Evolutionary conservation across 2,797 vertebrate species (phyloP).

Genomic region (Salmo trutta): DNA sequence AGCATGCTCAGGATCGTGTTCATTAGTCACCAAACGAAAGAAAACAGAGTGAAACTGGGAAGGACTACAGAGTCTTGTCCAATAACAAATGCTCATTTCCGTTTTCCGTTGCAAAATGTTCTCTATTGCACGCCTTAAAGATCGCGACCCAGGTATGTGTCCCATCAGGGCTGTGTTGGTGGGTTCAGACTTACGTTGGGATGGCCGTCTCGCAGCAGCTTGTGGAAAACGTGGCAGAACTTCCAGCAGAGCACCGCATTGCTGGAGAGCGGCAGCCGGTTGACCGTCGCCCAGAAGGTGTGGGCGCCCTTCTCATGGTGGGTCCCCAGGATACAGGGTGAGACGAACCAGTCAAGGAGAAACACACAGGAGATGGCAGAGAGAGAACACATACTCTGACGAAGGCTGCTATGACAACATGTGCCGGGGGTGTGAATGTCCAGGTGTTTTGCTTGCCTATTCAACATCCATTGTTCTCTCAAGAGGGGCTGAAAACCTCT

Average conservation of each 20-base stretch:
- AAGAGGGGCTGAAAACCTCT: neutral
- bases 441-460: too few species aligned
- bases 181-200: conserved; percentile 81
- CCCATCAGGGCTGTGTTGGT: neutral
- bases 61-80: too few species aligned
- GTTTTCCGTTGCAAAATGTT: too few species aligned
- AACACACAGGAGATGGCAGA: neutral
- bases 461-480: too few species aligned
- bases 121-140: too few species aligned
- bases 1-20: too few species aligned
- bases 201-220: conserved; percentile 94
- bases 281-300: conserved; percentile 95
- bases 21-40: too few species aligned
- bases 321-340: conserved; percentile 97
- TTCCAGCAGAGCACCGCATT: conserved; percentile 98
- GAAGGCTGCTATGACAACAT: too few species aligned
- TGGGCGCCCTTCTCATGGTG: conserved; percentile 97
- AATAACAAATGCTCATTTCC: too few species aligned
- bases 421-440: too few species aligned
- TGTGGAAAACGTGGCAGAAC: conserved; percentile 98
- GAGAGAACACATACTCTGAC: too few species aligned
- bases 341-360: conserved; percentile 64
- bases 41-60: too few species aligned
- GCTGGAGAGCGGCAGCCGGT: conserved; percentile 94
- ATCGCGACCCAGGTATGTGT: neutral